phyloP scores from a whole-genome alignment of 2,113 vertebrate species.

The Todiramphus chloris region DNA sequence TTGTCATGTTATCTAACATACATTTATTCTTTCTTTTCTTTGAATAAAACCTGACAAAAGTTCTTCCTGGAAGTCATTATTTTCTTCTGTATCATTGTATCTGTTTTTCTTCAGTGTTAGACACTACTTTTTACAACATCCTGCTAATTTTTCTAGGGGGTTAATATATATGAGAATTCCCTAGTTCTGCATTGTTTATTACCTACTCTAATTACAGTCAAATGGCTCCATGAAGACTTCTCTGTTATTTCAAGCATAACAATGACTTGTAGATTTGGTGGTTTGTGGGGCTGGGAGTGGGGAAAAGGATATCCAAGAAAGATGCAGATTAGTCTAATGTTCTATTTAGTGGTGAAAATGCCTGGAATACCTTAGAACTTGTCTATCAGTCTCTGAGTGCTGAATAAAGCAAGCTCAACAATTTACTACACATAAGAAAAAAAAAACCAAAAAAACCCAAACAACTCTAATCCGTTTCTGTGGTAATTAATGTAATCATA shows the following conservation, averaged over 20 bases:
- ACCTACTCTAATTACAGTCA: background rate
- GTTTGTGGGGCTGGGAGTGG: background rate
- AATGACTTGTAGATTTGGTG: background rate
- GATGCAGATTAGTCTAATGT: background rate
- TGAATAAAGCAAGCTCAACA: background rate
- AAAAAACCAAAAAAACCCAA: background rate
- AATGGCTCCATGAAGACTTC: background rate
- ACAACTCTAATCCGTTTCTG: background rate
- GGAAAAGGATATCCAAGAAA: background rate
- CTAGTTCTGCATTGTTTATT: background rate
- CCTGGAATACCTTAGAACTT: background rate
- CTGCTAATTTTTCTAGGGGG: background rate
- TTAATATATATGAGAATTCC: background rate
- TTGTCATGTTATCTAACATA: background rate
- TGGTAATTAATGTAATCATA: background rate
- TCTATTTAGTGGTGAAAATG: background rate
- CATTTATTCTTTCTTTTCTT: constrained; percentile 1
- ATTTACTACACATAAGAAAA: background rate
- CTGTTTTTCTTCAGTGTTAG: background rate
- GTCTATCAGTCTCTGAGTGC: background rate
- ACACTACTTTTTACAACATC: background rate
- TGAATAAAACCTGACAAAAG: background rate
- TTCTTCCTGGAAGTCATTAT: background rate
- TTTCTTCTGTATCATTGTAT: background rate
- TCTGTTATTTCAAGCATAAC: background rate